Evolutionary conservation across 2,113 vertebrate species (phyloP).

Genomic region (Malaclemys terrapin): DNA sequence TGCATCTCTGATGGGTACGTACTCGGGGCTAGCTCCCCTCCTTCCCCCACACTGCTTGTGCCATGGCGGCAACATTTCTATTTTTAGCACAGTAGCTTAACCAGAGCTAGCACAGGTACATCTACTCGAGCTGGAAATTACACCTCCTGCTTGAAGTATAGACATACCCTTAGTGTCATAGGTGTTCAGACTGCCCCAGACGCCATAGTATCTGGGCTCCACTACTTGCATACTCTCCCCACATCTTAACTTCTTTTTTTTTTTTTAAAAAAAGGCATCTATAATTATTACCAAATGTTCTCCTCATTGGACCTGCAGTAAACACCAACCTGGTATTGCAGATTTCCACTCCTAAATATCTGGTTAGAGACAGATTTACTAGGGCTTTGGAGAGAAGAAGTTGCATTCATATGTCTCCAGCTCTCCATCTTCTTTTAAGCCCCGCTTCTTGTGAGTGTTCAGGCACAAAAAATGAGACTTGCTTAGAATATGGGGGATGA

Average conservation of each 20-base stretch:
- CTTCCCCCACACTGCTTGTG: not conserved
- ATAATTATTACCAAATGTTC: conserved; percentile 47
- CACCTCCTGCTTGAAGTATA: not conserved
- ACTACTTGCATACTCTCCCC: not conserved
- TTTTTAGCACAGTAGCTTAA: not conserved
- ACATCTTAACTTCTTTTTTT: not conserved
- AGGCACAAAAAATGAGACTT: not conserved
- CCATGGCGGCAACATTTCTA: not conserved
- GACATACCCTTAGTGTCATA: not conserved
- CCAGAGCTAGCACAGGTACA: not conserved
- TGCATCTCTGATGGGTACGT: not conserved
- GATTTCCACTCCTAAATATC: not conserved
- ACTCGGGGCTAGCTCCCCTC: not conserved
- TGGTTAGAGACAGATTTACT: not conserved
- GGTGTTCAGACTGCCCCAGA: not conserved
- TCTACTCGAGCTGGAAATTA: not conserved
- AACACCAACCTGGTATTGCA: conserved; percentile 1
- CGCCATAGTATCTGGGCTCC: not conserved
- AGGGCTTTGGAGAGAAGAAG: conserved; percentile 27
- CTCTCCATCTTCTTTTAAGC: not conserved
- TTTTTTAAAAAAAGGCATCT: not conserved
- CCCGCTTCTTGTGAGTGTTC: not conserved
- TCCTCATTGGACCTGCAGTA: not conserved
- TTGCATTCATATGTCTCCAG: not conserved
- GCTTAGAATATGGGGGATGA: not conserved